Conservation (phyloP, 2,888 invertebrate species). For the Eristalis intricaria region DNA sequence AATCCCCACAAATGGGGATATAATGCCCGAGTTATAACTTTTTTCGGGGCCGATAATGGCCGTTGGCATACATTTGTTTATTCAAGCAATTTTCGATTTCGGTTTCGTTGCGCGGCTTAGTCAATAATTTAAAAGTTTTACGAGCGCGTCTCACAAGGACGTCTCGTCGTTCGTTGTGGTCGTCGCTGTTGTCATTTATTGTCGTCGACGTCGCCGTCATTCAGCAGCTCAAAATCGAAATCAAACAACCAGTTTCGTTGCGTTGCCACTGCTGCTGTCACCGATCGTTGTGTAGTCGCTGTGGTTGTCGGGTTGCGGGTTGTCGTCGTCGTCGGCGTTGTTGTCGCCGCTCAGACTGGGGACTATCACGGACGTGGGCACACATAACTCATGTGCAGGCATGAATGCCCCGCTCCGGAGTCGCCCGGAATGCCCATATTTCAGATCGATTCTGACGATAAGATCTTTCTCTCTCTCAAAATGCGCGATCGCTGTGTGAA, state of each 20-base stretch:
- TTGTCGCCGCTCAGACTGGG: conserved; percentile 39
- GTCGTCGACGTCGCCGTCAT: conserved; percentile 35
- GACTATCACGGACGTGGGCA: conserved; percentile 67
- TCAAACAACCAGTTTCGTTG: conserved; percentile 63
- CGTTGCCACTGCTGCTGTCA: conserved; percentile 40
- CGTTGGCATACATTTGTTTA: conserved; percentile 60
- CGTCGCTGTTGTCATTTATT: conserved; percentile 9
- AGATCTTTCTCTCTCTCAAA: conserved; percentile 62
- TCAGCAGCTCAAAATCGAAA: conserved; percentile 31
- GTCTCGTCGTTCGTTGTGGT: conserved; percentile 53
- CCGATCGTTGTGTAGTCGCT: conserved; percentile 31
- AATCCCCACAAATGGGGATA: conserved; percentile 33
- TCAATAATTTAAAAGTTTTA: conserved; percentile 70
- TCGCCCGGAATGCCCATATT: conserved; percentile 66
- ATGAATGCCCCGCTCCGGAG: conserved; percentile 53
- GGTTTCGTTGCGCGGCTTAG: conserved; percentile 42
- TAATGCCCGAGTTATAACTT: conserved; percentile 36
- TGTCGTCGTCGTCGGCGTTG: conserved; percentile 18
- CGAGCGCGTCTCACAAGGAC: conserved; percentile 68
- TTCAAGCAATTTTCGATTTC: conserved; percentile 45
- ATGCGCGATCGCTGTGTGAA: conserved; percentile 57
- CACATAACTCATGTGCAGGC: conserved; percentile 71
- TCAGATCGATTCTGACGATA: conserved; percentile 70
- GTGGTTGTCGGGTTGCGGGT: conserved; percentile 33
- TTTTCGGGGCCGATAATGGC: conserved; percentile 40